Base-by-base conservation (phyloP, 2,797 vertebrate genomes). In the Xyrichtys novacula region DNA sequence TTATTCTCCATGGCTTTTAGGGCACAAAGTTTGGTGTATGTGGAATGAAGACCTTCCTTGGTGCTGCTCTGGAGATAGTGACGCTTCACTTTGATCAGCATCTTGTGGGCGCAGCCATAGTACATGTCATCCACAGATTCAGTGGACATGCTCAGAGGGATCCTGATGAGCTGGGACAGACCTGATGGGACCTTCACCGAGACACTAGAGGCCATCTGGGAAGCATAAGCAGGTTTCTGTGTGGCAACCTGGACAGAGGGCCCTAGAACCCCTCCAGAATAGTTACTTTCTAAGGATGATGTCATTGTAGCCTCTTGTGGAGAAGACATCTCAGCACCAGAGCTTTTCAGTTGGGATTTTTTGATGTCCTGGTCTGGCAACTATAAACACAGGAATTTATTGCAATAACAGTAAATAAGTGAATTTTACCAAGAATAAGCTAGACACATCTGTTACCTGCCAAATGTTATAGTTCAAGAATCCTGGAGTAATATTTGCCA, bases 91-190 rank as follows among this genome's bases (percentile, higher is more conserved):
- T 71, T 68, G 68, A 80, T 78, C 40, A 80, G 67, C 84, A 80
- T 86, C 65, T 29, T 67, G 0, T 71, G 14, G 28, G 77, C 38
- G 64, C 80, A 83, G 55, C 71, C 55, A 3, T 80, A 39, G 17
- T 87, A 85, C 83, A 84, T 82, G 65, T 80, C 80, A 9, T 81
- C 80, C 0, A 78, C 74, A 3, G 74, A 82, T 34, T 82, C 31
- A 2, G 1, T 39, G 57, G 43, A 76, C 66, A 74, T n/a, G 43
- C 60, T 74, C 32, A 85, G 42, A 19, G 54, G 59, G 65, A 74
- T 74, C 15, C 0, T 36, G 31, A 23, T 2, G 26, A 62, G 31
- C 3, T 2, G 4, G 28, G 34, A 55, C 11, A 12, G 42, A n/a
- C 3, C 12, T 4, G 43, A 40, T 0, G 10, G 10, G 7, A 22